A percentile compares a stretch with the other conserved stretches of the same genome.
Conservation (phyloP, 2,113 vertebrate species). For the Grus americana region DNA sequence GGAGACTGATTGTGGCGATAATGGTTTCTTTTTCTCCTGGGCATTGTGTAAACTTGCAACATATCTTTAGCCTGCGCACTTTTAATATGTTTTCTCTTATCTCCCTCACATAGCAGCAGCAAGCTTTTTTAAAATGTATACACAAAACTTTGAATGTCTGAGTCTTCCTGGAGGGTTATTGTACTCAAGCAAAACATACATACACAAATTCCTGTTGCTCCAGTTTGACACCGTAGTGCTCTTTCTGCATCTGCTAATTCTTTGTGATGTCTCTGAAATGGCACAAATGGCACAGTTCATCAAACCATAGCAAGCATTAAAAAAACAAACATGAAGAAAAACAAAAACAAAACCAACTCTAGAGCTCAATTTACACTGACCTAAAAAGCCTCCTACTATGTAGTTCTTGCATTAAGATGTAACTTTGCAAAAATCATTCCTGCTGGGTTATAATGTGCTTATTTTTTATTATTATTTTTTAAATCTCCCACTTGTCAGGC, state of each 20-base stretch:
- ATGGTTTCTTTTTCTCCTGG: not conserved
- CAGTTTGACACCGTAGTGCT: not conserved
- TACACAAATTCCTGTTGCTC: not conserved
- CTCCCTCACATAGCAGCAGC: not conserved
- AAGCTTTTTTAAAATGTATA: not conserved
- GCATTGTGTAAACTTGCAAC: not conserved
- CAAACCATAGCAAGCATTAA: conserved; percentile 31
- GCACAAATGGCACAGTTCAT: conserved; percentile 36
- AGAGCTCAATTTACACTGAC: conserved; percentile 67
- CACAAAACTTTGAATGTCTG: not conserved
- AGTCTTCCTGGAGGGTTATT: not conserved
- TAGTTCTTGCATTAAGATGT: conserved; percentile 73
- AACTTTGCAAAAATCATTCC: conserved; percentile 65
- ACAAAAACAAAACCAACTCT: conserved; percentile 19
- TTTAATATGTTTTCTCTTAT: not conserved
- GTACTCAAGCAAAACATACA: not conserved
- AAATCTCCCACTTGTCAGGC: conserved; percentile 61
- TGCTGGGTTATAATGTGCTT: conserved; percentile 75
- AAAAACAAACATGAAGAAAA: conserved; percentile 28
- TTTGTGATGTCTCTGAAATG: conserved; percentile 34
- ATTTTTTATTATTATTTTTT: conserved; percentile 55
- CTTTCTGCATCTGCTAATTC: not conserved
- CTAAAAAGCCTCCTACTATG: conserved; percentile 64
- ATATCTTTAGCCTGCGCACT: not conserved
- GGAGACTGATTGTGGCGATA: not conserved